A percentile compares a stretch with the other conserved stretches of the same genome.
These are phyloP conservation scores for Dioctria rufipes DNA, from an alignment of 2,888 invertebrate genomes.

Conservation along the genomic window DNA sequence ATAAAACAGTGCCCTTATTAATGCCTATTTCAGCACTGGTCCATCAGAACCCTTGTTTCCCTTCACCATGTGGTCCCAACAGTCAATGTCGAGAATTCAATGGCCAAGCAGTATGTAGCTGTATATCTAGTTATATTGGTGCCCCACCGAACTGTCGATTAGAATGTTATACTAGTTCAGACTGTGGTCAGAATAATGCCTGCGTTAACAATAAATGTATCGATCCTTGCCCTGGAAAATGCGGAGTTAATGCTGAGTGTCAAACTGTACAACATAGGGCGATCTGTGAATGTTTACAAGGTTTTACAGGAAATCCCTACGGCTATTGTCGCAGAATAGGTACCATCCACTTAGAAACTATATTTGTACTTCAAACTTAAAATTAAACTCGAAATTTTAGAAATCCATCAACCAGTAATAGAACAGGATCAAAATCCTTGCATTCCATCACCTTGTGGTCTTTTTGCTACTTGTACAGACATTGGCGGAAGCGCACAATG, in stretches of 20 bases:
- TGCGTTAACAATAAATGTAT: conserved; percentile 82
- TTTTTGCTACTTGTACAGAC: conserved; percentile 81
- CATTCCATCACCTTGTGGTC: conserved; percentile 84
- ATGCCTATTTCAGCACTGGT: conserved; percentile 67
- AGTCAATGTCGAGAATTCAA: conserved; percentile 78
- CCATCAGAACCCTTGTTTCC: conserved; percentile 76
- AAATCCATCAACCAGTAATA: conserved; percentile 56
- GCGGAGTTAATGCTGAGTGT: conserved; percentile 80
- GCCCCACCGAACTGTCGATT: conserved; percentile 81
- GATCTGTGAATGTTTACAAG: conserved; percentile 80
- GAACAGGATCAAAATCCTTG: conserved; percentile 74
- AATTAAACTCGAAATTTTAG: conserved; percentile 23
- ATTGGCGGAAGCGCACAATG: conserved; percentile 77
- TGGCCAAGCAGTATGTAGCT: conserved; percentile 78
- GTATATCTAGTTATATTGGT: conserved; percentile 77
- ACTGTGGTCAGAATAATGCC: conserved; percentile 78
- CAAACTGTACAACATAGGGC: conserved; percentile 85
- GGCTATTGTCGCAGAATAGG: conserved; percentile 73
- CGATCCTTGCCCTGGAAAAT: conserved; percentile 83
- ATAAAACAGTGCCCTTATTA: neutral
- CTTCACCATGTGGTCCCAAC: conserved; percentile 81
- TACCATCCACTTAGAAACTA: conserved; percentile 56
- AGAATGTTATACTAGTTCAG: conserved; percentile 81
- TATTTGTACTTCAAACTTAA: neutral
- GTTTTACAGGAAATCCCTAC: conserved; percentile 84